Conservation (phyloP, 2,888 invertebrate species). For the Pachycephus smyrnensis region DNA sequence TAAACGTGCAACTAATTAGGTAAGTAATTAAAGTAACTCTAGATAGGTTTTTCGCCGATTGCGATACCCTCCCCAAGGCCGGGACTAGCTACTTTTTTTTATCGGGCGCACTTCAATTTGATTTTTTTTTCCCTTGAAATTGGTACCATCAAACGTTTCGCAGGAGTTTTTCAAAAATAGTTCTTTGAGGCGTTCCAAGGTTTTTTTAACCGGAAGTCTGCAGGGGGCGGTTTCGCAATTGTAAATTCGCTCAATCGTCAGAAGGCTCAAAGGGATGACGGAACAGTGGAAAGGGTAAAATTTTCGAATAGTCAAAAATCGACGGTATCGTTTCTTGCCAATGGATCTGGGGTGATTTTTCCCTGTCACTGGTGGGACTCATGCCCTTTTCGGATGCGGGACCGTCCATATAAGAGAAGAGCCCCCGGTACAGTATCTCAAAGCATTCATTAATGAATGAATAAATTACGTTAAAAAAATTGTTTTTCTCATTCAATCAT, state of each 20-base stretch:
- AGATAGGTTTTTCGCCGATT: conserved; percentile 38
- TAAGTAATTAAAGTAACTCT: conserved; percentile 26
- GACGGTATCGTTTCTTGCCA: background rate
- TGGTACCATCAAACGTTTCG: background rate
- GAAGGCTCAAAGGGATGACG: conserved; percentile 31
- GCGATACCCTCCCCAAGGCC: conserved; percentile 31
- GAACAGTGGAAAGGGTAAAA: background rate
- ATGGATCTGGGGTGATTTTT: background rate
- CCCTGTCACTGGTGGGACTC: background rate
- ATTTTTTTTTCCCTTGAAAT: background rate
- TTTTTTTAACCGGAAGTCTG: background rate
- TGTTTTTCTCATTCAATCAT: background rate
- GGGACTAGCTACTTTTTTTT: conserved; percentile 14
- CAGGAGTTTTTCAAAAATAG: background rate
- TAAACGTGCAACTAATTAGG: conserved; percentile 19
- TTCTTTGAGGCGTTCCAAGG: background rate
- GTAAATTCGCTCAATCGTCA: conserved; percentile 45
- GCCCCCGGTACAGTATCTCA: background rate
- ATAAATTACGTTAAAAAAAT: background rate
- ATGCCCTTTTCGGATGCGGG: background rate
- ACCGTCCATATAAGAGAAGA: background rate
- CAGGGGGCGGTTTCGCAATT: conserved; percentile 34
- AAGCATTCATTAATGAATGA: background rate
- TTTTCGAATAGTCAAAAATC: background rate
- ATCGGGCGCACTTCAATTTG: background rate